A percentile compares a stretch with the other conserved stretches of the same genome.
Conservation (phyloP, 2,797 vertebrate species). For the Pogonophryne albipinna region DNA sequence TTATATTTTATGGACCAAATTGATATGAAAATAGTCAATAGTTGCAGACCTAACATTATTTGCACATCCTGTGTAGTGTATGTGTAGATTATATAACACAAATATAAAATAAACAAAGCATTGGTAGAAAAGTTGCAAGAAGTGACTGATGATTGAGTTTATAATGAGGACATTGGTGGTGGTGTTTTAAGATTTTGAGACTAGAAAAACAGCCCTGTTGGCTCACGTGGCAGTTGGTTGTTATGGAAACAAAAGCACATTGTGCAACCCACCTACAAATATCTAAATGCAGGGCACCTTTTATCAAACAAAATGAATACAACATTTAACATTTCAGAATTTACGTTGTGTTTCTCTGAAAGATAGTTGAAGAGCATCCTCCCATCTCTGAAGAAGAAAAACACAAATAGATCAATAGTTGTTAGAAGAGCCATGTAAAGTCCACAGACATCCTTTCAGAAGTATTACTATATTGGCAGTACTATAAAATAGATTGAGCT, state of each 20-base stretch:
- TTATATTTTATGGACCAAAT: no score
- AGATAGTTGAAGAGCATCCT: constrained; percentile 96
- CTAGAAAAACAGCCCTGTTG: constrained; percentile 21
- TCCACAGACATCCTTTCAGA: background rate
- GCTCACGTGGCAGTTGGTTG: constrained; percentile 56
- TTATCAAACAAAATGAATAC: background rate
- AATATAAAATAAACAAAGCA: background rate
- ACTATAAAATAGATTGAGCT: background rate
- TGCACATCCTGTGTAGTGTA: background rate
- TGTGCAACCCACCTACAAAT: background rate
- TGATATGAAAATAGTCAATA: no score
- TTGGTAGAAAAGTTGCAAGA: background rate
- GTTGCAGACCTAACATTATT: no score
- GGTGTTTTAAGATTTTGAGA: constrained; percentile 27
- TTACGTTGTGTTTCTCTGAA: constrained; percentile 96
- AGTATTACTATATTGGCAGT: background rate
- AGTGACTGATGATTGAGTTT: background rate
- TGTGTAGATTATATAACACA: background rate
- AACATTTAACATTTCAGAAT: constrained; percentile 57
- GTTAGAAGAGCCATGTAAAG: background rate
- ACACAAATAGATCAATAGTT: constrained; percentile 13
- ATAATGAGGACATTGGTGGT: constrained; percentile 35
- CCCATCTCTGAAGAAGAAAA: constrained; percentile 86
- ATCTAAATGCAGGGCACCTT: background rate
- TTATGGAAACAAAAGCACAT: constrained; percentile 62